phyloP scores from a whole-genome alignment of 2,888 invertebrate species.

The Lepidocyrtoides sp. region DNA sequence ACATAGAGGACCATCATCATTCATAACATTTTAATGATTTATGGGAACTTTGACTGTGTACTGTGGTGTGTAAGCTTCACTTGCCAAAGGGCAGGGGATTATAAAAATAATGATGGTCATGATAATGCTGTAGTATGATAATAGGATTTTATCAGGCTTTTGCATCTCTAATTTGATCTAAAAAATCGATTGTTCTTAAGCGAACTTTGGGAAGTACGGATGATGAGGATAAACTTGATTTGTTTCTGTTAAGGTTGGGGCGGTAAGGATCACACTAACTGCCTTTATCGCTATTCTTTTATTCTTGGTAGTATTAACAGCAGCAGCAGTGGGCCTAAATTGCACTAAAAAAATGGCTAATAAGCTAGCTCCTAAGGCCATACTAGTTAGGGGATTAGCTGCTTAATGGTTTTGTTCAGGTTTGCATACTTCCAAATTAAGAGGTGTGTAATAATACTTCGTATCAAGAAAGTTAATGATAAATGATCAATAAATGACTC shows the following conservation, averaged over 20 bases:
- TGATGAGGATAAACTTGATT: not conserved
- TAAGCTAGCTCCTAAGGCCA: too few relatives aligned
- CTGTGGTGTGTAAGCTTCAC: not conserved
- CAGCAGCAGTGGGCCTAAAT: too few relatives aligned
- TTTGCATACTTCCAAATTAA: too few relatives aligned
- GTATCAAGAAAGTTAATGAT: too few relatives aligned
- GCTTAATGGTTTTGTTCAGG: too few relatives aligned
- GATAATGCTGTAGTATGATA: not conserved
- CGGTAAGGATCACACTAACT: not conserved
- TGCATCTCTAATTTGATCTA: not conserved
- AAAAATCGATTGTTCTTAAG: not conserved
- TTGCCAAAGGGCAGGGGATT: constrained; percentile 24
- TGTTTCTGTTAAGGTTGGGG: not conserved
- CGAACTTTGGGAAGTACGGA: not conserved
- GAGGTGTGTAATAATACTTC: too few relatives aligned
- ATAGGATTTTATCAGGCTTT: constrained; percentile 14
- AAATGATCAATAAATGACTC: not conserved
- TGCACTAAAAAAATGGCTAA: too few relatives aligned
- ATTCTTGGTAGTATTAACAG: too few relatives aligned
- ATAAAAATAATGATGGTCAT: not conserved
- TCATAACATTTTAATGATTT: constrained; percentile 23
- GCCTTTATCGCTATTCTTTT: too few relatives aligned
- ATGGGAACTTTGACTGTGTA: constrained; percentile 43
- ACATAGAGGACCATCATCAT: not conserved
- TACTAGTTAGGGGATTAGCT: too few relatives aligned